phyloP scores from a whole-genome alignment of 1,140 invertebrate genomes.

The Drosophila kanapiae region DNA sequence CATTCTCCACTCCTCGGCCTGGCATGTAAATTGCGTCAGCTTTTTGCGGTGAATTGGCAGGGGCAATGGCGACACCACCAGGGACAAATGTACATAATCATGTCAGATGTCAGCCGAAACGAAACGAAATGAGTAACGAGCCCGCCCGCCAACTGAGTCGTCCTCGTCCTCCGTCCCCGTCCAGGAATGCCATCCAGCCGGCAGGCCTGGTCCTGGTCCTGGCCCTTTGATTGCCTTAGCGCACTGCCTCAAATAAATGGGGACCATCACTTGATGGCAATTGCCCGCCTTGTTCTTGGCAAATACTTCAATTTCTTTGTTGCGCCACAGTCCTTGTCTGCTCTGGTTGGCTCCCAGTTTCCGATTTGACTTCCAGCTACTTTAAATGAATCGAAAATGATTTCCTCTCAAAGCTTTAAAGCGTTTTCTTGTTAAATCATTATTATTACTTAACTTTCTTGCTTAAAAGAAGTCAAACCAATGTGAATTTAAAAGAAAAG shows the following conservation, averaged over 20 bases:
- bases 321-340: conserved; percentile 14
- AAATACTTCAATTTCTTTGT: conserved; percentile 40
- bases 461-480: rapidly evolving
- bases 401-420: neutral
- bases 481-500: rapidly evolving
- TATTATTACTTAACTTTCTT: neutral
- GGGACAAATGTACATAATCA: conserved; percentile 81
- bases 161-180: neutral
- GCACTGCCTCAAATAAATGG: conserved; percentile 60
- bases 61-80: conserved; percentile 34
- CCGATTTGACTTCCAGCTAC: conserved; percentile 5
- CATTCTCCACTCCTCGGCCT: neutral
- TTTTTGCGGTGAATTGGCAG: conserved; percentile 32
- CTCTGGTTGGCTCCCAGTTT: neutral
- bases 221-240: conserved; percentile 61
- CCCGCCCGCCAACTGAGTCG: conserved; percentile 14
- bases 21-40: conserved; percentile 71
- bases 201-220: conserved; percentile 16
- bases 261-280: conserved; percentile 75
- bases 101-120: conserved; percentile 77
- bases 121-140: conserved; percentile 58
- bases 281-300: conserved; percentile 55
- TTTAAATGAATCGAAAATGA: neutral
- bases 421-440: neutral
- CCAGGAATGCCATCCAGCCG: conserved; percentile 44